Evolutionary conservation across 2,797 vertebrate species (phyloP).

Genomic region (Cryptoprocta ferox): DNA sequence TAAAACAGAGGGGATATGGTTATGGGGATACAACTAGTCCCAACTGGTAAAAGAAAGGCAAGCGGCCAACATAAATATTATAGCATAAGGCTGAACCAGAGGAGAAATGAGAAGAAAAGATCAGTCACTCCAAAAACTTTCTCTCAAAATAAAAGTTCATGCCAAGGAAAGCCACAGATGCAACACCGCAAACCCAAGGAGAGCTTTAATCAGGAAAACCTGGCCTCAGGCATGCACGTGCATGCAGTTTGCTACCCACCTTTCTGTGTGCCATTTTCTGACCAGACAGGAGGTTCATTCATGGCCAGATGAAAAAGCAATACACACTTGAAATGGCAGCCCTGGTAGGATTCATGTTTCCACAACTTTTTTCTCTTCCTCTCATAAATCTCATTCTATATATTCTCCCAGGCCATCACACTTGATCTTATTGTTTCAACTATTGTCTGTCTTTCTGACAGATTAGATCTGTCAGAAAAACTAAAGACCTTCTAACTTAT

Average conservation of each 20-base stretch:
- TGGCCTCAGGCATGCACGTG: conserved; percentile 32
- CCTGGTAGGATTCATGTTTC: conserved; percentile 20
- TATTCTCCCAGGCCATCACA: background rate
- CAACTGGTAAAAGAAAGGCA: conserved; percentile 61
- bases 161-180: conserved; percentile 73
- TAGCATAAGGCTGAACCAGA: conserved; percentile 54
- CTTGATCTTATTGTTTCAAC: background rate
- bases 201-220: conserved; percentile 69
- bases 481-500: background rate
- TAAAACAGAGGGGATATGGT: conserved; percentile 45
- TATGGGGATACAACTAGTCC: conserved; percentile 57
- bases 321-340: conserved; percentile 15
- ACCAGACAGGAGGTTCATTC: conserved; percentile 68
- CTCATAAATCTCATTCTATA: conserved; percentile 47
- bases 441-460: background rate
- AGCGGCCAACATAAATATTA: conserved; percentile 77
- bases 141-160: conserved; percentile 70
- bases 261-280: conserved; percentile 36
- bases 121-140: conserved; percentile 58
- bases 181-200: conserved; percentile 50
- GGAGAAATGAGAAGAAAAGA: conserved; percentile 70
- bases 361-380: conserved; percentile 28
- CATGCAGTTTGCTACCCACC: background rate
- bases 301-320: conserved; percentile 63
- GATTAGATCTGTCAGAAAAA: background rate